These are phyloP conservation scores for Centroberyx gerrardi DNA, from an alignment of 2,797 vertebrate genomes.

Conservation along the genomic window DNA sequence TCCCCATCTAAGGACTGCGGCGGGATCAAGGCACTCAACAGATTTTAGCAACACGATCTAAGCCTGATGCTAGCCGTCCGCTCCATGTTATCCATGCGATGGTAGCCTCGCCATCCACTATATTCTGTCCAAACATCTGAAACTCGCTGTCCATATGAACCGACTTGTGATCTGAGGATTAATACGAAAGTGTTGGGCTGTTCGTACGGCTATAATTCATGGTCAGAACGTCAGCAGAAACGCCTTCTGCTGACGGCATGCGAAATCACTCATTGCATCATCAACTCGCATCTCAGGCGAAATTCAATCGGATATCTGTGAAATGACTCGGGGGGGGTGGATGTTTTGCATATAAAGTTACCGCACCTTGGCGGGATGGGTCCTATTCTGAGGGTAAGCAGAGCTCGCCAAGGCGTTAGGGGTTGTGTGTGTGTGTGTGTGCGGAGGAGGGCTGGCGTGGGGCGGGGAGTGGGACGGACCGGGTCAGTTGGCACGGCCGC, in stretches of 20 bases:
- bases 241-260: slow-evolving; percentile 61
- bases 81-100: slow-evolving; percentile 43
- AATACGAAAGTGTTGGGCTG: slow-evolving; percentile 67
- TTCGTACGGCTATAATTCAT: slow-evolving; percentile 71
- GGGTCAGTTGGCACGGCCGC: slow-evolving; percentile 80
- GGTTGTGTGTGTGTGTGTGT: slow-evolving; percentile 29
- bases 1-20: slow-evolving; percentile 14
- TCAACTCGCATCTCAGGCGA: slow-evolving; percentile 68
- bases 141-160: slow-evolving; percentile 62
- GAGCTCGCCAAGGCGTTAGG: slow-evolving; percentile 64
- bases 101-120: slow-evolving; percentile 44
- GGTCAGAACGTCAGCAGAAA: slow-evolving; percentile 69
- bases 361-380: slow-evolving; percentile 59
- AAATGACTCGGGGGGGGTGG: slow-evolving; percentile 50
- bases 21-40: slow-evolving; percentile 25
- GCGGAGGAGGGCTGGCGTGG: slow-evolving; percentile 47
- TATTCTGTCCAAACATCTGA: slow-evolving; percentile 75
- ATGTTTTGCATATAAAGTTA: slow-evolving; percentile 72
- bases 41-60: slow-evolving; percentile 50
- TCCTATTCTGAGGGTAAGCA: slow-evolving; percentile 78
- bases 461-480: slow-evolving; percentile 54
- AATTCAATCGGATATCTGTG: slow-evolving; percentile 73
- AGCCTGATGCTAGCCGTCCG: slow-evolving; percentile 35
- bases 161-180: slow-evolving; percentile 76
- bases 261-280: slow-evolving; percentile 71